These are phyloP conservation scores for Strigamia crassipes DNA, from an alignment of 2,888 invertebrate species.

Conservation along the genomic window DNA sequence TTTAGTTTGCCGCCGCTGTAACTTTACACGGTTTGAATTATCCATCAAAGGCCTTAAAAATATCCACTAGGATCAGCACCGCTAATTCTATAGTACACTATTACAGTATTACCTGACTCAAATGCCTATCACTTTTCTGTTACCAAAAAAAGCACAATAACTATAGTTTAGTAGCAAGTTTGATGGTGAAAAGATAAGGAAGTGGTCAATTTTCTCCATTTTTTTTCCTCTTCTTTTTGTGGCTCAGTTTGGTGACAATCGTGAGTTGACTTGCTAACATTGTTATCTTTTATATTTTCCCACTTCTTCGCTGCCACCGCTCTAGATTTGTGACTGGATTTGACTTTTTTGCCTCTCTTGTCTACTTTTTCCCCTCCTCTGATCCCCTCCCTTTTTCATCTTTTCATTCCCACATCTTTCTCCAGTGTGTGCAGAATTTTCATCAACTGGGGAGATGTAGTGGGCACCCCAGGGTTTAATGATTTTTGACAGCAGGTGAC, in stretches of 20 bases:
- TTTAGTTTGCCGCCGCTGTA: too few relatives aligned
- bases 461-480: constrained; percentile 26
- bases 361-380: too few relatives aligned
- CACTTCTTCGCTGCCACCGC: neutral
- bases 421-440: neutral
- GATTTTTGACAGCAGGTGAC: constrained; percentile 26
- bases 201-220: neutral
- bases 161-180: neutral
- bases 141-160: neutral
- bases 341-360: too few relatives aligned
- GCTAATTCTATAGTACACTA: too few relatives aligned
- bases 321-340: constrained; percentile 17
- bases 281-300: neutral
- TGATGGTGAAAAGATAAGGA: constrained; percentile 1
- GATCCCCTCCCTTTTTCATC: neutral
- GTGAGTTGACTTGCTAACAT: neutral
- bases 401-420: neutral
- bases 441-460: constrained; percentile 26
- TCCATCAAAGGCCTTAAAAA: too few relatives aligned
- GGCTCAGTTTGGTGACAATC: neutral
- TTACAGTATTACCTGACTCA: neutral
- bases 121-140: neutral
- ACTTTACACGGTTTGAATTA: too few relatives aligned
- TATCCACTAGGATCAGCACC: too few relatives aligned
- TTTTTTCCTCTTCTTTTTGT: neutral